Evolutionary conservation across 2,888 invertebrate species (phyloP).

Genomic region (Isoperla grammatica): DNA sequence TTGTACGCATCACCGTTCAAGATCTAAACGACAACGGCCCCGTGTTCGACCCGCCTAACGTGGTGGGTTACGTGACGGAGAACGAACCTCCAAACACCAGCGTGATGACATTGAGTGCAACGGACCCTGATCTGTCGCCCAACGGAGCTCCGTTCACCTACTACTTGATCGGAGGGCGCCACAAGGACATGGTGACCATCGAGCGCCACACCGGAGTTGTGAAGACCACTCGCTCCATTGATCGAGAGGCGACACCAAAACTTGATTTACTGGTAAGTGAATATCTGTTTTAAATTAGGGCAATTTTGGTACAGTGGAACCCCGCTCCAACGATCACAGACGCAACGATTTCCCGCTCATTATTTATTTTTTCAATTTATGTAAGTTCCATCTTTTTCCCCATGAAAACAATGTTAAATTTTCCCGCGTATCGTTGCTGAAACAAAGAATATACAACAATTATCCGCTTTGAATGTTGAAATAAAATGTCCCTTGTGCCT

Average conservation of each 20-base stretch:
- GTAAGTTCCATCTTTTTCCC: too few species aligned
- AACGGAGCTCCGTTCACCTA: slow-evolving; percentile 90
- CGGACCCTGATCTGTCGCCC: slow-evolving; percentile 82
- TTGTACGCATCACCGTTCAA: slow-evolving; percentile 69
- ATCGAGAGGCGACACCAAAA: slow-evolving; percentile 72
- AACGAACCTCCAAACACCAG: slow-evolving; percentile 80
- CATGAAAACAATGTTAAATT: too few species aligned
- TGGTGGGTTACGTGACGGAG: slow-evolving; percentile 75
- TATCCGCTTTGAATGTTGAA: too few species aligned
- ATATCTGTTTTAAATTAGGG: too few species aligned
- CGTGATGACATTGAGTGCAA: slow-evolving; percentile 79
- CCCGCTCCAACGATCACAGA: too few species aligned
- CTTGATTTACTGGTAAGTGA: slow-evolving; percentile 60
- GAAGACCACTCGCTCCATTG: slow-evolving; percentile 69
- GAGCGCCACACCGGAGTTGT: slow-evolving; percentile 76
- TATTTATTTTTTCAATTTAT: too few species aligned
- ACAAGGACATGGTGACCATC: slow-evolving; percentile 67
- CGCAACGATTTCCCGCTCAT: too few species aligned
- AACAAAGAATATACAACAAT: too few species aligned
- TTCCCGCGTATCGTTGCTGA: too few species aligned
- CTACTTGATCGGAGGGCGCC: slow-evolving; percentile 68
- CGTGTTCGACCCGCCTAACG: slow-evolving; percentile 63
- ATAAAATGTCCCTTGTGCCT: too few species aligned
- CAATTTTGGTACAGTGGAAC: too few species aligned
- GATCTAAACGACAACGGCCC: slow-evolving; percentile 96